phyloP scores from a whole-genome alignment of 2,888 invertebrate genomes.

The Harpalus rufipes region DNA sequence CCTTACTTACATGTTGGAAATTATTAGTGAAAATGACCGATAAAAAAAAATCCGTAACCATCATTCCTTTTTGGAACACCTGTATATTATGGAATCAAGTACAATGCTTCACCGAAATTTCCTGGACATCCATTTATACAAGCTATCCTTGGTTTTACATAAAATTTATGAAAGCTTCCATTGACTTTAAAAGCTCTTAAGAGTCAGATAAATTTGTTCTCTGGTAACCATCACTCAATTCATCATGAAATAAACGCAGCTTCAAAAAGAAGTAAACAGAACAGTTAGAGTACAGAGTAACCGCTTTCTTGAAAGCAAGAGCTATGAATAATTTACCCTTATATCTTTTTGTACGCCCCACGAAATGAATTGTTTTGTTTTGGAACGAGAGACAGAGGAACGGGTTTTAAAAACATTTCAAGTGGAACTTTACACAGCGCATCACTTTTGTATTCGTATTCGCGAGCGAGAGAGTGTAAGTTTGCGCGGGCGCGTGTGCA shows the following conservation, averaged over 20 bases:
- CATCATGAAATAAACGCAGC: constrained; percentile 23
- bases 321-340: constrained; percentile 63
- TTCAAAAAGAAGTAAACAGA: constrained; percentile 48
- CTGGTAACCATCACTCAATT: constrained; percentile 51
- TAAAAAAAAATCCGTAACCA: no score
- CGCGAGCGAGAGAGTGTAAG: constrained; percentile 30
- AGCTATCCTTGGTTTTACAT: not conserved
- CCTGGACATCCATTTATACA: not conserved
- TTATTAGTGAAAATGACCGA: no score
- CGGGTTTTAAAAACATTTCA: constrained; percentile 61
- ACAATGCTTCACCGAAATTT: not conserved
- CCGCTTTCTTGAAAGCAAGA: constrained; percentile 58
- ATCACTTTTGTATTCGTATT: constrained; percentile 63
- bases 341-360: constrained; percentile 58
- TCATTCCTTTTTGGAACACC: no score
- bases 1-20: no score
- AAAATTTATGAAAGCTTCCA: not conserved
- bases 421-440: constrained; percentile 61
- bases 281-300: constrained; percentile 34
- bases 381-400: constrained; percentile 43
- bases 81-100: not conserved
- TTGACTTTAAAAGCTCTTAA: not conserved
- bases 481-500: constrained; percentile 27
- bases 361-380: constrained; percentile 66
- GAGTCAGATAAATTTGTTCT: not conserved